Evolutionary conservation across 2,888 invertebrate genomes (phyloP), one percentile per base, ranked within the genome.

Genomic region (Eilema depressum): DNA sequence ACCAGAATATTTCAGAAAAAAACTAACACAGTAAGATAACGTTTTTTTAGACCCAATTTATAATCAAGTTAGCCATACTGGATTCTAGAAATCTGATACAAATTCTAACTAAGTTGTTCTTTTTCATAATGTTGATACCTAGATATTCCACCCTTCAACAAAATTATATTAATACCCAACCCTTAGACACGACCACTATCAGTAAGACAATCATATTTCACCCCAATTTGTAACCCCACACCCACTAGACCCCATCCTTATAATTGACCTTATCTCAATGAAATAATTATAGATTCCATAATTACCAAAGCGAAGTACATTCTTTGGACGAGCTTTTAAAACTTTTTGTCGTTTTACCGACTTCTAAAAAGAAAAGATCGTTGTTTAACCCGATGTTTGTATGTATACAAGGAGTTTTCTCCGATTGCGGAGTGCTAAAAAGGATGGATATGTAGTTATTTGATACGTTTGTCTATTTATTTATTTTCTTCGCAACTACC

Each of bases 161-260:
- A 53, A 53, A 28, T 28, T 53, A 47, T 26, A 41, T 8, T 11
- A 20, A 41, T 20, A 37, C 25, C 25, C 33, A 57, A 59, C 59
- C 53, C 59, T 68, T 63, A 79, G 12, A 63, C 28, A 33, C 25
- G 71, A 76, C 30, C 14, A 26, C 57, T 79, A 83, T 82, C 79
- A 56, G 63, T 61, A 77, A 82, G 75, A 76, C 78, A 80, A 85
- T 81, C 80, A 77, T 74, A 84, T 83, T 83, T 77, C 80, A 83
- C 84, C 84, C 85, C 80, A 85, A 85, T 84, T 84, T 85, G 84
- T 80, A 68, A 74, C 72, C 75, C 75, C 74, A 63, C 4, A 67
- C 61, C 65, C 69, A 76, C 14, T 59, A 41, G 70, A 80, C 63
- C 83, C 67, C 74, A 63, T 78, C 78, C 76, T 81, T 83, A 81